Evolutionary conservation across 2,113 vertebrate species (phyloP), one percentile per base, ranked within the genome.

Genomic region (Petromus typicus): DNA sequence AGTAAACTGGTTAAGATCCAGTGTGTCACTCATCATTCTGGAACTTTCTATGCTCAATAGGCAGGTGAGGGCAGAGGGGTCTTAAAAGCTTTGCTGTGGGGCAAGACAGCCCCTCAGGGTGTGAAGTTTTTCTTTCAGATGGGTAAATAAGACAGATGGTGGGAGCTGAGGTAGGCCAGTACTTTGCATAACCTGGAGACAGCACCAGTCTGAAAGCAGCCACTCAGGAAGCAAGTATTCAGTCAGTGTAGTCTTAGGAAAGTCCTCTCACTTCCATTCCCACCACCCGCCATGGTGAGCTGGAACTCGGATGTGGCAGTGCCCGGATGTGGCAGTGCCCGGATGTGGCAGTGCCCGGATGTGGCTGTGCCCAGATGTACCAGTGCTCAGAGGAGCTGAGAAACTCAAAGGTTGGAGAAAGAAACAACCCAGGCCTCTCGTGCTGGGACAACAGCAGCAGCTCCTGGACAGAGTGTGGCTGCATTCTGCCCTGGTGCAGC

Each of bases 31-130:
- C 12, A 85, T 13, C 5, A 17, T 90, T 93, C 78, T 57, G 73
- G 71, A 91, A 23, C 6, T 64, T 83, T 95, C 78, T 89, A n/a
- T 75, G 61, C 51, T 89, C 37, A 73, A 37, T 22, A 91, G 56
- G 54, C 76, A 95, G 61, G n/a, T 16, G 48, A 87, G 43, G 69
- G 20, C 54, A 88, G 78, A 89, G 84, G 85, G 91, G 54, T 13
- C 22, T 80, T 45, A 69, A 66, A 75, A 81, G 57, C 43, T 59
- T 87, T 95, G 80, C 40, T 61, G 2, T 18, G 43, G n/a, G 25
- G 27, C 37, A 83, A n/a, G 78, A 66, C 32, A 71, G 69, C n/a
- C 61, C 73, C 67, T 57, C n/a, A 0, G 20, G 23, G 61, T 20
- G 5, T 43, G 40, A 56, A 16, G 5, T 59, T 32, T 66, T 56